Base-by-base conservation (phyloP, 2,888 invertebrate species). In the Catocala nupta region DNA sequence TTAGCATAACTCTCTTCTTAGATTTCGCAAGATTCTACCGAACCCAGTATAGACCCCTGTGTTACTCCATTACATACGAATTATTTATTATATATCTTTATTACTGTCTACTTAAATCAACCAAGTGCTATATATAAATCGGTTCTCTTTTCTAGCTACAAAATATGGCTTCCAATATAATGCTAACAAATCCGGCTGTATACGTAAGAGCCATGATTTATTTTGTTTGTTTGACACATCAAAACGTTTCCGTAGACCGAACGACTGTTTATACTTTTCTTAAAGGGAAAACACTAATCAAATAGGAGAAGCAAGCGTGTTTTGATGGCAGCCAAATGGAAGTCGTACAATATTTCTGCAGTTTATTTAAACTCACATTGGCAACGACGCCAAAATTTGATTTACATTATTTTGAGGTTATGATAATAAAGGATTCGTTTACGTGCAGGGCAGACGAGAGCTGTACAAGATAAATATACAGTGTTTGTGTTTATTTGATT, bases 311-410 rank as follows among this genome's bases (percentile, higher is more conserved):
- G 58, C 65, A 73, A 64, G 62, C 52, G 50, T 63, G 70, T 68
- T 71, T 49, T 71, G 72, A 76, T 71, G 61, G 61, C 65, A 39
- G 61, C 68, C 73, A 72, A 75, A 71, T 72, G 71, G 66, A 72
- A 68, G 59, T 68, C 60, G 68, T 63, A 65, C 68, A 62, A 67
- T 68, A 73, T 75, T 73, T 75, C 61, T 59, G 59, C 58, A 71
- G 75, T 78, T 81, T 82, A 82, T 82, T 83, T 82, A 78, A 80
- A 75, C 53, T 59, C 62, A 63, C 72, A 80, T 84, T 86, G 86
- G 86, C 86, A 84, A 67, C 87, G 84, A 85, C 76, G 70, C 72
- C 74, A 74, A 78, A 81, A 71, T 80, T 76, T 81, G 80, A 82
- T 85, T 84, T 82, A 84, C 75, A 77, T 78, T 77, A 80, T 59